Base-by-base conservation (phyloP, 2,797 vertebrate genomes). In the Thripadectes ignobilis region DNA sequence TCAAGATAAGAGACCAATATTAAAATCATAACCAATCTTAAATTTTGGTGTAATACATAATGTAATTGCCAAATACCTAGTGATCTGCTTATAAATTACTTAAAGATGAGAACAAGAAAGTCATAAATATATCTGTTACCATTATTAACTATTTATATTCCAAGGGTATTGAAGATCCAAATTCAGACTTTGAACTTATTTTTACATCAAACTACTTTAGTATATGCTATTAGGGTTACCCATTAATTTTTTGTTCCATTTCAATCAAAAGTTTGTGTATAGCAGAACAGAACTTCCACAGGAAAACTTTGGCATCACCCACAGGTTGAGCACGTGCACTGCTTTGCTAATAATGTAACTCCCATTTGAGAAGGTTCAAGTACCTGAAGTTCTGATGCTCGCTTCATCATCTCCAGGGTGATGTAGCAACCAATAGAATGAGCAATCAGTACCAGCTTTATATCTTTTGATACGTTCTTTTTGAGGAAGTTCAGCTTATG, bases 401-500 rank as follows among this genome's bases (percentile, higher is more conserved):
- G 97, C 89, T 98, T 99, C 98, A 99, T 98, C 97, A 99, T 98
- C 91, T 99, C 98, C 94, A 99, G 98, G 73, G 98, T 98, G 67
- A 99, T 97, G 94, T 99, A 99, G 97, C 98, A 98, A 77, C 99
- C 99, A 36, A 99, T 98, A 30, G 99, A 99, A 97, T 99, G 99
- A 84, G 99, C 99, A 69, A 99, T 97, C 88, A 99, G 95, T 39
- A 99, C 97, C 85, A 99, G 97, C 48, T 98, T 98, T 86, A 98
- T 98, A 55, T 98, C 98, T 81, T 96, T 98, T 26, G 99, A 99
- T n/a, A 99, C 98, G 3, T 98, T 98, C 88, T 98, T 97, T 96
- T 94, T 98, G 71, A 99, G 97, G 95, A 99, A 99, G 78, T 97
- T 97, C 95, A 99, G 89, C 88, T 99, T 99, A 98, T 99, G 99